These are phyloP conservation scores for Scomber scombrus DNA, from an alignment of 2,113 vertebrate species.

Conservation along the genomic window DNA sequence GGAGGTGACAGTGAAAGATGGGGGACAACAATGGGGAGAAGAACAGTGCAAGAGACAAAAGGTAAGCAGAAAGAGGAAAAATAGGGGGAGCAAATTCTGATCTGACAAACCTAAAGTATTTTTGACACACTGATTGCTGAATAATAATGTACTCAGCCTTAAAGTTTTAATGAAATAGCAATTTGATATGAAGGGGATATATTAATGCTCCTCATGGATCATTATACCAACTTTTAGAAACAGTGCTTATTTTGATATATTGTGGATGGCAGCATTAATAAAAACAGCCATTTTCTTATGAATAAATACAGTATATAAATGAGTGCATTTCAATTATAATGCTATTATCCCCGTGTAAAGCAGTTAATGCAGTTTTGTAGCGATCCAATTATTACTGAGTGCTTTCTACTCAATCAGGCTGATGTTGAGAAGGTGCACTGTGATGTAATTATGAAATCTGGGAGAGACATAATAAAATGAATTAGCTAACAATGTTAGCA, in stretches of 20 bases:
- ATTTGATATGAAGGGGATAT: neutral
- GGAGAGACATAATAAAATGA: neutral
- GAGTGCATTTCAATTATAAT: conserved; percentile 61
- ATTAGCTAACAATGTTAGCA: conserved; percentile 1
- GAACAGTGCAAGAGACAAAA: neutral
- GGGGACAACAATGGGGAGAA: conserved; percentile 12
- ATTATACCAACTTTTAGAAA: conserved; percentile 34
- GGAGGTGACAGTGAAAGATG: conserved; percentile 48
- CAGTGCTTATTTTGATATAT: conserved; percentile 39
- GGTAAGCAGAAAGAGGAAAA: neutral
- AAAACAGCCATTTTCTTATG: conserved; percentile 62
- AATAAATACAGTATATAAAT: conserved; percentile 41
- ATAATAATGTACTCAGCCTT: neutral
- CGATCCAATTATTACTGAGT: conserved; percentile 65
- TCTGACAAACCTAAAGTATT: neutral
- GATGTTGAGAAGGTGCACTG: conserved; percentile 47
- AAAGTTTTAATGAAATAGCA: neutral
- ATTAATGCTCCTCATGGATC: conserved; percentile 22
- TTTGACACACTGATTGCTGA: neutral
- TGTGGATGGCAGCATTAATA: conserved; percentile 55
- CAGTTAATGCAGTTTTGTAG: conserved; percentile 60
- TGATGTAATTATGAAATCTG: conserved; percentile 10
- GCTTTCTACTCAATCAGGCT: conserved; percentile 50
- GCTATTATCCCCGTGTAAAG: conserved; percentile 55
- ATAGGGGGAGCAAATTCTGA: neutral